phyloP scores from a whole-genome alignment of 1,140 invertebrate species.

The Aleiodes sp. region DNA sequence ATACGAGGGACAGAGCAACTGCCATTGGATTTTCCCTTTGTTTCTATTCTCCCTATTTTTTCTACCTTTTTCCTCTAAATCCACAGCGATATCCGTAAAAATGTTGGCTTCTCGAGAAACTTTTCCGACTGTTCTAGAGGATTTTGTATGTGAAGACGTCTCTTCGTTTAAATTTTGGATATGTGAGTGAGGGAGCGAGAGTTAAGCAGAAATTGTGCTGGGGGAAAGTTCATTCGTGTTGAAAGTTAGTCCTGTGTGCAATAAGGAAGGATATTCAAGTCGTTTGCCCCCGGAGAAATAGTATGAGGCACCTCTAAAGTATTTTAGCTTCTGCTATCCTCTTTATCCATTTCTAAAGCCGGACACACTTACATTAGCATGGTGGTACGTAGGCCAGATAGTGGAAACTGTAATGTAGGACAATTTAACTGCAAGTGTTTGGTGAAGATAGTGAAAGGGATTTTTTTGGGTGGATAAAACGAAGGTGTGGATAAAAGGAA shows the following conservation, averaged over 20 bases:
- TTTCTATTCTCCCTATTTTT: not conserved
- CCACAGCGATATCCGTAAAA: constrained; percentile 1
- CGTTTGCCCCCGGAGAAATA: constrained; percentile 3
- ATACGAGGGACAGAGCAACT: no score
- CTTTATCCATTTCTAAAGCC: constrained; percentile 10
- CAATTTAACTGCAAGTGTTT: not conserved
- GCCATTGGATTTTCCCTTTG: not conserved
- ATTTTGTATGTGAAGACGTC: not conserved
- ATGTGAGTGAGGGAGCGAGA: not conserved
- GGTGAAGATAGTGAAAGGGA: not conserved
- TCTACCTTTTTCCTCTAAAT: not conserved
- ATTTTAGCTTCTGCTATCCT: not conserved
- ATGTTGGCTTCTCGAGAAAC: not conserved
- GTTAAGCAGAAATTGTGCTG: constrained; percentile 28
- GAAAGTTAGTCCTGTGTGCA: constrained; percentile 5
- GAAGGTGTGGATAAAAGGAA: no score
- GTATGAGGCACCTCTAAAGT: not conserved
- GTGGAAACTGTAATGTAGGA: not conserved
- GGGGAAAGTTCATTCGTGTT: constrained; percentile 17
- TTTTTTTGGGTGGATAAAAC: not conserved
- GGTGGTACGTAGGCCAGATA: constrained; percentile 35
- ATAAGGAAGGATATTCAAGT: constrained; percentile 28
- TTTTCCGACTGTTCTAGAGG: not conserved
- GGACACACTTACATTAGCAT: constrained; percentile 48
- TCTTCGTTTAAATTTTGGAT: constrained; percentile 16